A percentile compares a stretch with the other conserved stretches of the same genome.
Evolutionary conservation across 2,797 vertebrate genomes (phyloP).

Genomic region (Harpagifer antarcticus): DNA sequence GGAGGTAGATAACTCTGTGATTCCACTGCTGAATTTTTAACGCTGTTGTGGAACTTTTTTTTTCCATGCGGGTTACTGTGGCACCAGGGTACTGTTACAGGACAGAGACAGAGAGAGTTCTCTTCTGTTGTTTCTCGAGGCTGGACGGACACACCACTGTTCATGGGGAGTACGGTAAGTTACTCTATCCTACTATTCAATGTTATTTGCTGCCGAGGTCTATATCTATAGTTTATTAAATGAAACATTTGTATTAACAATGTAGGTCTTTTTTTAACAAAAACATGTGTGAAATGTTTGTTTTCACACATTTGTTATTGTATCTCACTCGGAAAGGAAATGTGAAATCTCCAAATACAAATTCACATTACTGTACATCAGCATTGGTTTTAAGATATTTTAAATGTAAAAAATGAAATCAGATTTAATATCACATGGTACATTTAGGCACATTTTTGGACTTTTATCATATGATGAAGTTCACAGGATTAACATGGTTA

Average conservation of each 20-base stretch:
- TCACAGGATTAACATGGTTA: no score
- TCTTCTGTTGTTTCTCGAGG: slow-evolving; percentile 53
- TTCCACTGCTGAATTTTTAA: slow-evolving; percentile 89
- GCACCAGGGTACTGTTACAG: slow-evolving; percentile 75
- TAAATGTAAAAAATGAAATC: background rate
- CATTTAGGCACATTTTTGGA: background rate
- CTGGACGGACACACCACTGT: slow-evolving; percentile 43
- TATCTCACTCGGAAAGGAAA: background rate
- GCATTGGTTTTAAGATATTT: background rate
- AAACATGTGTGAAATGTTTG: background rate
- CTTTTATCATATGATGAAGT: no score
- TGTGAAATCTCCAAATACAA: background rate
- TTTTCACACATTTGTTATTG: background rate
- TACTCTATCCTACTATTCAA: slow-evolving; percentile 1
- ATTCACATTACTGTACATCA: background rate
- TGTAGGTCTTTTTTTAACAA: background rate
- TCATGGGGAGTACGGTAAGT: slow-evolving; percentile 65
- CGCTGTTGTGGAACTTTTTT: slow-evolving; percentile 85
- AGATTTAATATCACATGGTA: background rate
- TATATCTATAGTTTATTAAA: no score
- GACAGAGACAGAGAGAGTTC: slow-evolving; percentile 49
- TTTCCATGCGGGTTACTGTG: slow-evolving; percentile 81
- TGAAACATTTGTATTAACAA: no score
- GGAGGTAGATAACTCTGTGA: slow-evolving; percentile 76
- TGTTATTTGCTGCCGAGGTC: background rate